A percentile compares a stretch with the other conserved stretches of the same genome.
phyloP scores from a whole-genome alignment of 2,797 vertebrate species.

The Leptodactylus fallax region DNA sequence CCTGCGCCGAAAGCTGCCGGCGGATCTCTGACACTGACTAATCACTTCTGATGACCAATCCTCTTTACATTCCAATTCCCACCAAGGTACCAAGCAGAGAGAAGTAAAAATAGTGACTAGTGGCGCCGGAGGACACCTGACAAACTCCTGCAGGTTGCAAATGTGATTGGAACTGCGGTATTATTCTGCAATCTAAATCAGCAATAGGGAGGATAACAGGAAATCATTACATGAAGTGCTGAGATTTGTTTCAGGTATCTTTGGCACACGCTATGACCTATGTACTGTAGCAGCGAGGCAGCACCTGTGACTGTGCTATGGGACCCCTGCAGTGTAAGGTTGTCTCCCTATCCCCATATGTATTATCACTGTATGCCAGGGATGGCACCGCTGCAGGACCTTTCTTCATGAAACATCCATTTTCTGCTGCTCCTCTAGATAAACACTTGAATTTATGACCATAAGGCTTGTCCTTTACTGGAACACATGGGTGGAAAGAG shows the following conservation, averaged over 20 bases:
- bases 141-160: not conserved
- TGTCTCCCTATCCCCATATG: too few relatives aligned
- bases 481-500: too few relatives aligned
- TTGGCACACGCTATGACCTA: not conserved
- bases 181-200: not conserved
- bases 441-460: too few relatives aligned
- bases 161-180: not conserved
- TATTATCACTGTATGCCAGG: too few relatives aligned
- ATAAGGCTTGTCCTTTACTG: too few relatives aligned
- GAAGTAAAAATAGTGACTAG: not conserved
- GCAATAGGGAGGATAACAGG: too few relatives aligned
- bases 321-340: too few relatives aligned
- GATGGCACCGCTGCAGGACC: too few relatives aligned
- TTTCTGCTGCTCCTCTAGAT: too few relatives aligned
- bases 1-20: not conserved
- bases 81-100: not conserved
- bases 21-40: not conserved
- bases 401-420: too few relatives aligned
- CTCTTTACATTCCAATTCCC: not conserved
- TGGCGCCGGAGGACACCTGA: not conserved
- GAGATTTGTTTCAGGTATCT: not conserved
- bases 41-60: not conserved
- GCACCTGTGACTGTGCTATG: too few relatives aligned
- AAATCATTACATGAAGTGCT: not conserved
- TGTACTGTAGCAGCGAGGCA: too few relatives aligned